A percentile compares a stretch with the other conserved stretches of the same genome.
Conservation (phyloP, 1,140 invertebrate species). For the Coenobita brevimanus region DNA sequence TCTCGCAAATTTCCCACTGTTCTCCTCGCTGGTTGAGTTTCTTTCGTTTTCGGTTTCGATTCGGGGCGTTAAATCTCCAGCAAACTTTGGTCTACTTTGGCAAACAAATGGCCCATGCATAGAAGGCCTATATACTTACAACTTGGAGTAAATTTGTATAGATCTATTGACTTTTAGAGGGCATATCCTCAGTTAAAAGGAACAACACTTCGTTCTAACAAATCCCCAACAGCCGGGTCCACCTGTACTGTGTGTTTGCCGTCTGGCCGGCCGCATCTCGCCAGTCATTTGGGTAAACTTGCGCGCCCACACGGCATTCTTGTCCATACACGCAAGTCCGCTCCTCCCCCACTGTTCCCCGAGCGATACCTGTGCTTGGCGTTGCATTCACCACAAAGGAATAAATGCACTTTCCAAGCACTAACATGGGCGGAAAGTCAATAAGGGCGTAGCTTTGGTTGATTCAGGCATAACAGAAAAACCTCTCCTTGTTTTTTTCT, state of each 20-base stretch:
- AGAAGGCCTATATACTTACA: too few relatives aligned
- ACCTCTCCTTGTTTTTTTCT: too few relatives aligned
- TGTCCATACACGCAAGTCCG: slow-evolving; percentile 40
- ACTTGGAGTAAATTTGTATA: too few relatives aligned
- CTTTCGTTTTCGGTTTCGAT: slow-evolving; percentile 9
- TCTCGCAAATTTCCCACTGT: slow-evolving; percentile 32
- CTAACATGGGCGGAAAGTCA: not conserved
- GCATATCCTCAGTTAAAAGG: not conserved
- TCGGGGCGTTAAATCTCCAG: not conserved
- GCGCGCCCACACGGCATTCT: slow-evolving; percentile 38
- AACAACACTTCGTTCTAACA: not conserved
- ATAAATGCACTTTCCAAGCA: not conserved
- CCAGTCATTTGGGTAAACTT: slow-evolving; percentile 56
- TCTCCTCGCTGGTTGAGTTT: slow-evolving; percentile 1
- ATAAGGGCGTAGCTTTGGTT: not conserved
- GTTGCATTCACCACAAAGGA: not conserved
- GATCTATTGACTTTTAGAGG: not conserved
- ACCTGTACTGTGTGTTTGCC: slow-evolving; percentile 51
- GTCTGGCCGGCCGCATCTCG: slow-evolving; percentile 47
- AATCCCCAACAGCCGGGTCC: slow-evolving; percentile 36
- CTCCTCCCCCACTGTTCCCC: not conserved
- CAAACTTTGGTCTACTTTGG: not conserved
- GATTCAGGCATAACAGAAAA: too few relatives aligned
- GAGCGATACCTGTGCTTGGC: not conserved
- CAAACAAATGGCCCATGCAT: too few relatives aligned